These are phyloP conservation scores for Parotocinclus haroldoi DNA, from an alignment of 2,797 vertebrate genomes.

Conservation along the genomic window DNA sequence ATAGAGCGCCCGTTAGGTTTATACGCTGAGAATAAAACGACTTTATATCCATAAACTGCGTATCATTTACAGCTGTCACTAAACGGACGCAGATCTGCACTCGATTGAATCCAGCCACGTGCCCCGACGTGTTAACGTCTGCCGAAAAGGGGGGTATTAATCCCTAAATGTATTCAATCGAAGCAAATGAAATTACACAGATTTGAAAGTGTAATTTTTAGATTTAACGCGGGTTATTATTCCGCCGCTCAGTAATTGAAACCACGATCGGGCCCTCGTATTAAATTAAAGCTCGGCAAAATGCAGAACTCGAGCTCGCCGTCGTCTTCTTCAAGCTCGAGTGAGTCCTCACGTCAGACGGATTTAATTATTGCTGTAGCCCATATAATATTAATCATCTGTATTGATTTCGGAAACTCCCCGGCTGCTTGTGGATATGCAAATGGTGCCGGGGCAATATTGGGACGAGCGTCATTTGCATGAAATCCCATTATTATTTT, in stretches of 20 bases:
- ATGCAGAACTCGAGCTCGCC: conserved; percentile 63
- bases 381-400: conserved; percentile 81
- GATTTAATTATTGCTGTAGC: conserved; percentile 77
- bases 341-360: conserved; percentile 71
- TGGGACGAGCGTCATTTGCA: conserved; percentile 74
- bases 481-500: conserved; percentile 78
- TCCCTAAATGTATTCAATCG: conserved; percentile 58
- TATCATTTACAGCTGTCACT: too few species aligned
- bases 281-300: conserved; percentile 70
- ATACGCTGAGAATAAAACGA: too few species aligned
- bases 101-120: conserved; percentile 61
- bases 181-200: conserved; percentile 71
- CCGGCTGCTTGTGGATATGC: conserved; percentile 73
- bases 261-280: conserved; percentile 65
- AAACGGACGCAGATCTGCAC: too few species aligned
- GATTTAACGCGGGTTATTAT: conserved; percentile 67
- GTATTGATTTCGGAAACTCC: conserved; percentile 80
- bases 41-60: too few species aligned
- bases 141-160: conserved; percentile 55
- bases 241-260: conserved; percentile 69
- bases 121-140: conserved; percentile 63
- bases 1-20: too few species aligned
- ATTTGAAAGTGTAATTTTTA: conserved; percentile 72
- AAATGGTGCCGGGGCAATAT: conserved; percentile 70
- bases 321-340: conserved; percentile 67